A percentile compares a stretch with the other conserved stretches of the same genome.
These are phyloP conservation scores for Pampusana beccarii DNA, from an alignment of 2,113 vertebrate species.

Conservation along the genomic window DNA sequence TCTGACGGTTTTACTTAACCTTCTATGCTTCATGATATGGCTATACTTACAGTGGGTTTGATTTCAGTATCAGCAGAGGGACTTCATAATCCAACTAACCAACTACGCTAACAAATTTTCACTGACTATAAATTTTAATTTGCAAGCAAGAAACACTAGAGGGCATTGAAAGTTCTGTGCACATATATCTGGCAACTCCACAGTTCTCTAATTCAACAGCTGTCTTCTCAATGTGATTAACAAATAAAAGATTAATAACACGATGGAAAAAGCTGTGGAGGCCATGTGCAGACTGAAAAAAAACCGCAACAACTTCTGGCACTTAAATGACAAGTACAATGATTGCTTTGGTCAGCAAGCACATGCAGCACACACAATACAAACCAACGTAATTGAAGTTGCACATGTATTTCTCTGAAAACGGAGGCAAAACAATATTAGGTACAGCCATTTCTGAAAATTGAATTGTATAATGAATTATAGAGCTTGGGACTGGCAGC, in stretches of 20 bases:
- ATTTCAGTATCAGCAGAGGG: neutral
- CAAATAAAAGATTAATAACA: neutral
- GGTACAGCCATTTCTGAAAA: neutral
- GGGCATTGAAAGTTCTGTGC: slow-evolving; percentile 71
- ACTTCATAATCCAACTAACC: neutral
- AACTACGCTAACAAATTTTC: neutral
- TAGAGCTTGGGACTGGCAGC: neutral
- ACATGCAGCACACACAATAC: neutral
- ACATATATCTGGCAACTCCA: neutral
- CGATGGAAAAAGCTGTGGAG: neutral
- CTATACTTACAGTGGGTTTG: neutral
- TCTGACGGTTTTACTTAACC: neutral
- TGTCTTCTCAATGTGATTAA: neutral
- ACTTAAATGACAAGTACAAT: neutral
- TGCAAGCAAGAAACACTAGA: slow-evolving; percentile 71
- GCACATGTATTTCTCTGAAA: neutral
- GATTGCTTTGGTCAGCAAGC: neutral
- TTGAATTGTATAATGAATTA: neutral
- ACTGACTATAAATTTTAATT: slow-evolving; percentile 7
- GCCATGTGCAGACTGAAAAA: neutral
- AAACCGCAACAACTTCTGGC: neutral
- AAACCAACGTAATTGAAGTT: neutral
- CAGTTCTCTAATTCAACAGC: neutral
- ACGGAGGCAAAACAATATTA: neutral
- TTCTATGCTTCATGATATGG: neutral